Evolutionary conservation across 2,888 invertebrate genomes (phyloP), one percentile per base, ranked within the genome.

Genomic region (Stictocephala bisonia): DNA sequence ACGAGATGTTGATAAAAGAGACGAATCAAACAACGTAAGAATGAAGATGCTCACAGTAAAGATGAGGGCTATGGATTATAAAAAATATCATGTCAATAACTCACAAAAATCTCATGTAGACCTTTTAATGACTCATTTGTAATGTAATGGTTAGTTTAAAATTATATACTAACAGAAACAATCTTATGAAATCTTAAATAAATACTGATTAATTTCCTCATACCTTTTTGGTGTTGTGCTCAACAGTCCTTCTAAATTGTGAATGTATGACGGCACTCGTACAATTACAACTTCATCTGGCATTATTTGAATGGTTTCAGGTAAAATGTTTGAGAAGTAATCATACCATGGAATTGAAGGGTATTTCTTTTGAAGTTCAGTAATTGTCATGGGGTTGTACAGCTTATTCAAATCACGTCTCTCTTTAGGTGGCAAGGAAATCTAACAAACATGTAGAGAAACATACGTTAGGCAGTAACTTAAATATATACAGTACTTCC

Each of bases 341-440:
- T 91, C 89, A 78, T 90, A 82, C 95, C 95, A 95, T 1, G 92
- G 91, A 66, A 93, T 88, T 80, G 88, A 90, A 0, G 92, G 90
- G 85, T 92, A 95, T 79, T 90, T 90, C 48, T 86, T 81, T 81
- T 93, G 90, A 44, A 97, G 84, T 79, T 96, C 88, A 1, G 85
- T 83, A n/a, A 97, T 86, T 0, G 92, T 93, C 90, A 94, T 95
- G 6, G 95, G 93, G 81, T 97, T 96, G 86, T 97, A 97, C n/a
- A 97, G 86, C 77, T 91, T 91, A 2, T 94, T 92, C 7, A 94
- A 94, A 83, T 97, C 96, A 77, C 97, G 89, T 50, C 97, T 89
- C 84, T 97, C 93, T 83, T 97, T 97, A 80, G 92, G 89, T 3
- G 96, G 94, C 82, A 93, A 86, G 6, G 94, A 94, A 80, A 93